Evolutionary conservation across 2,797 vertebrate genomes (phyloP), one percentile per base, ranked within the genome.

Genomic region (Sebastes vulpes): DNA sequence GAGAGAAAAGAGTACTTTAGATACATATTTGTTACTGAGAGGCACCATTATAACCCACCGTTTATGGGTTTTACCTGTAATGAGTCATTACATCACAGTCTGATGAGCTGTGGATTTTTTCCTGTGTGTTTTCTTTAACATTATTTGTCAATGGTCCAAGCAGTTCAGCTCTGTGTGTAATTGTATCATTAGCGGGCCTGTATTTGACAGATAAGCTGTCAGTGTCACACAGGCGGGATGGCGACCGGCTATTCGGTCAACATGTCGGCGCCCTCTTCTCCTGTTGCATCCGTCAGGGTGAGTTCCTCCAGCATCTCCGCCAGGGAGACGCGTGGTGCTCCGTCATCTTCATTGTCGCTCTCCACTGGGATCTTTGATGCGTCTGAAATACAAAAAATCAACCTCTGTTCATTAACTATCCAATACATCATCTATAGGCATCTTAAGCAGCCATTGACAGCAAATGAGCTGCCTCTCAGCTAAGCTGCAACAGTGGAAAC

Each of bases 301-400:
- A 99, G 97, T 91, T 99, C 98, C 83, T 99, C 98, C 82, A 99
- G 91, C 99, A 99, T 99, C 90, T 99, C 99, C 26, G 95, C 91
- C 93, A 99, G 94, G 52, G 98, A 98, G 92, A 99, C 96, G 25
- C 95, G 80, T 2, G 99, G 99, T 1, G 97, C 96, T 10, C 96
- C 97, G 9, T 99, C 98, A 21, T 99, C 99, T 66, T 99, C 99
- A 0, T 97, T 97, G 88, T 99, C 98, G 5, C 97, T 98, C 93
- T 98, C 98, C 87, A 99, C 98, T 1, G 98, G 96, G 72, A 98
- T 78, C 86, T 97, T 94, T 65, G 96, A 93, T 0, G 93, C 77
- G 89, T 98, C 98, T 99, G 87, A 69, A 84, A 79, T 61, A 11
- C 3, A 77, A 56, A 63, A 74, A 11, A 74, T 32, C 10, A 50